These are phyloP conservation scores for Capitella teleta DNA, from an alignment of 1,140 invertebrate genomes.

Conservation along the genomic window DNA sequence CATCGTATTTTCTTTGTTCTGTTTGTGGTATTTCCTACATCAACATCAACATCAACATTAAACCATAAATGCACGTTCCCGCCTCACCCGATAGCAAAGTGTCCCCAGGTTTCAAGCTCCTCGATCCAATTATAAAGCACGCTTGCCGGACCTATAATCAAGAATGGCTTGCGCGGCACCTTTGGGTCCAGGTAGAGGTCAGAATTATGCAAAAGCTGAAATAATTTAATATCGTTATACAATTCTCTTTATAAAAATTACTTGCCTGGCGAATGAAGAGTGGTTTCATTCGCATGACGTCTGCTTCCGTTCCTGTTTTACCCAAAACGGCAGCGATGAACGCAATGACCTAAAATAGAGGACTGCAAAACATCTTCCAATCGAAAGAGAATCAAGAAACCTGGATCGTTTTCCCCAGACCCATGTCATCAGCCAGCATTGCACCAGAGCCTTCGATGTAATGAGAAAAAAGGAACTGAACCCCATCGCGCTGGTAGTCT, in stretches of 20 bases:
- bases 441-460: constrained; percentile 23
- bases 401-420: constrained; percentile 38
- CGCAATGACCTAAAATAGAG: constrained; percentile 27
- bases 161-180: constrained; percentile 21
- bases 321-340: constrained; percentile 30
- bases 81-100: constrained; percentile 29
- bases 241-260: no score
- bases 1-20: constrained; percentile 25
- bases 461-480: constrained; percentile 31
- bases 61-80: no score
- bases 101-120: constrained; percentile 36
- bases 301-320: constrained; percentile 28
- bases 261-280: constrained; percentile 32
- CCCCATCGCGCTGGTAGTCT: constrained; percentile 36
- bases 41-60: neutral
- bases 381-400: no score
- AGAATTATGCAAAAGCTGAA: no score
- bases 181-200: no score
- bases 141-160: constrained; percentile 33
- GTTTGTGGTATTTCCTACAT: constrained; percentile 28
- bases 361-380: no score
- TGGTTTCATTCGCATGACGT: constrained; percentile 24
- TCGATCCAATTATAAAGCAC: constrained; percentile 38
- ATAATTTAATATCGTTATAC: no score
- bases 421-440: constrained; percentile 39